Percentiles rank a stretch among this genome's conserved stretches.
These are phyloP conservation scores for Emydura subglobosa DNA, from an alignment of 2,113 vertebrate genomes.

Conservation along the genomic window DNA sequence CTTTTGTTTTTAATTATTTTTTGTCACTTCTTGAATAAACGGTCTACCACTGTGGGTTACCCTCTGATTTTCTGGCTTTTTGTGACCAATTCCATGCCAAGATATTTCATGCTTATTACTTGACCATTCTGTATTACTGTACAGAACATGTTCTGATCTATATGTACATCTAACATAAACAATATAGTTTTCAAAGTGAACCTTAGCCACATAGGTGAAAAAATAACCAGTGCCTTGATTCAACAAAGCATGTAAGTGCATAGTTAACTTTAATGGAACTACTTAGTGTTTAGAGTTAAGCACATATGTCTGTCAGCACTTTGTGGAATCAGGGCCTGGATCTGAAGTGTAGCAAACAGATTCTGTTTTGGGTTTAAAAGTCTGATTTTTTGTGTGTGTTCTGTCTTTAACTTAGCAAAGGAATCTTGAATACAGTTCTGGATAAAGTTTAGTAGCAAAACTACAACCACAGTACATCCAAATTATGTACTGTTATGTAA, in stretches of 20 bases:
- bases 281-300: neutral
- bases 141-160: neutral
- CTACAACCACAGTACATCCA: neutral
- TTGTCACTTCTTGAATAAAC: neutral
- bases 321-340: neutral
- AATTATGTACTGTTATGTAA: neutral
- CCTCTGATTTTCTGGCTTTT: neutral
- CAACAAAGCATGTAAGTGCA: neutral
- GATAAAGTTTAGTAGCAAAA: neutral
- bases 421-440: neutral
- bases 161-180: neutral
- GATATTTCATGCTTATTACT: slow-evolving; percentile 6
- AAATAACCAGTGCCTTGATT: neutral
- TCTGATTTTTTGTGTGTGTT: neutral
- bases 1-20: slow-evolving; percentile 7
- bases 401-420: neutral
- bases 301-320: neutral
- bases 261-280: neutral
- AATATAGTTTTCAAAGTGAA: neutral
- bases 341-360: neutral
- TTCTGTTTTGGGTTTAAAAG: neutral
- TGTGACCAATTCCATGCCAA: neutral
- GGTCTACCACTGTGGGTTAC: neutral
- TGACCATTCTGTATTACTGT: neutral
- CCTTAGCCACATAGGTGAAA: accelerated